Evolutionary conservation across 2,113 vertebrate genomes (phyloP).

Genomic region (Crotalus horridus): DNA sequence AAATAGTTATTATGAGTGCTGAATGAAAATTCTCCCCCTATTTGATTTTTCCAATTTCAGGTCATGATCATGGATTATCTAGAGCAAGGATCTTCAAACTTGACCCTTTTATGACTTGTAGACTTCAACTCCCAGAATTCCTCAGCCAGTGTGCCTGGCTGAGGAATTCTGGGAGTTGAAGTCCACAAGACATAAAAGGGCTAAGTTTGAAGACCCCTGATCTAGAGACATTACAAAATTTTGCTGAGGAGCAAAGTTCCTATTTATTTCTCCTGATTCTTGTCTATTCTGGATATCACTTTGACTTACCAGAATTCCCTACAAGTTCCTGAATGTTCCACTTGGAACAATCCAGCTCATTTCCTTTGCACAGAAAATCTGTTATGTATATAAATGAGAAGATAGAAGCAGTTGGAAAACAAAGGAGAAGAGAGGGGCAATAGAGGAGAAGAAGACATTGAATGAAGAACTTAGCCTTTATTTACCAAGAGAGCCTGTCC

Average conservation of each 20-base stretch:
- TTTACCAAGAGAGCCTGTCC: not conserved
- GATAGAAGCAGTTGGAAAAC: not conserved
- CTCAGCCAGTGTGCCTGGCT: too few relatives aligned
- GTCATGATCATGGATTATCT: not conserved
- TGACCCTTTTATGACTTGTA: too few relatives aligned
- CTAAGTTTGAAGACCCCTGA: too few relatives aligned
- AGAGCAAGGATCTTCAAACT: too few relatives aligned
- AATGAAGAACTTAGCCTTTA: not conserved
- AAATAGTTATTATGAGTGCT: not conserved
- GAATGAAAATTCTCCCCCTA: not conserved
- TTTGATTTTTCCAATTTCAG: not conserved
- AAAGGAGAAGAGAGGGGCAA: constrained; percentile 1
- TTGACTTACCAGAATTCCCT: not conserved
- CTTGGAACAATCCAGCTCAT: not conserved
- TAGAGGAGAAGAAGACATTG: not conserved
- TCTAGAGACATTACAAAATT: not conserved
- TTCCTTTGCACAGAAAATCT: not conserved
- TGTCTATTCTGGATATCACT: not conserved
- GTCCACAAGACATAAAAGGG: too few relatives aligned
- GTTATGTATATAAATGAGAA: not conserved
- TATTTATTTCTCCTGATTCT: not conserved
- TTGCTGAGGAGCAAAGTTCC: not conserved
- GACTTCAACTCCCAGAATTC: too few relatives aligned
- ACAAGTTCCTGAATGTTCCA: not conserved
- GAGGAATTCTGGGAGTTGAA: too few relatives aligned